Base-by-base conservation (phyloP, 2,888 invertebrate species). In the Chydorus sphaericus region DNA sequence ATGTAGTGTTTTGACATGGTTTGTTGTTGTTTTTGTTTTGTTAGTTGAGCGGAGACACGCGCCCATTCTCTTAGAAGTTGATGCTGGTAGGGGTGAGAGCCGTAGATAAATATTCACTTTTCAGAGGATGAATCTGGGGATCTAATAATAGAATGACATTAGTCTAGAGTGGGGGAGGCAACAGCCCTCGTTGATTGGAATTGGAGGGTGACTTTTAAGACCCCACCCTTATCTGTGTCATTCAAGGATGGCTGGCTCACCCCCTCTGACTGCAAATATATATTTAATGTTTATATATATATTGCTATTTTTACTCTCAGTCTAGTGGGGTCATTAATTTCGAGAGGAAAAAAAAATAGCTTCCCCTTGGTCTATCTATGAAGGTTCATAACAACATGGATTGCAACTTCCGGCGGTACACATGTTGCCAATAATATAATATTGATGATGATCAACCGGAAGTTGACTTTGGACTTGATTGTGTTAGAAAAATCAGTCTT, bases 21-120 rank as follows among this genome's bases (percentile, higher is more conserved):
- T n/a, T n/a, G n/a, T n/a, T n/a, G n/a, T n/a, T n/a, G n/a, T n/a
- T n/a, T n/a, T n/a, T n/a, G n/a, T n/a, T n/a, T n/a, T n/a, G n/a
- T n/a, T n/a, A n/a, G n/a, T n/a, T n/a, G n/a, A n/a, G n/a, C n/a
- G 26, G 44, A 44, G 44, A 44, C 44, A 44, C 44, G 44, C 44
- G 44, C 26, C 44, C 14, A 26, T 26, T 16, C 5, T 8, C 18
- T 28, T 10, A 14, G 23, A 14, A 26, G 44, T 44, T 26, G 44
- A 18, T n/a, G 44, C 4, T n/a, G 10, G 44, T 4, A 3, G 44
- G 28, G 33, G 33, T 26, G 44, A 44, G 28, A 44, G 28, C 23
- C 44, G n/a, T 44, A 28, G 44, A 44, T 44, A 23, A 44, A 44
- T 44, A 44, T 44, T 44, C 44, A 44, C 44, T 28, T 26, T n/a